phyloP scores from a whole-genome alignment of 2,113 vertebrate species.

The Hemiscyllium ocellatum region DNA sequence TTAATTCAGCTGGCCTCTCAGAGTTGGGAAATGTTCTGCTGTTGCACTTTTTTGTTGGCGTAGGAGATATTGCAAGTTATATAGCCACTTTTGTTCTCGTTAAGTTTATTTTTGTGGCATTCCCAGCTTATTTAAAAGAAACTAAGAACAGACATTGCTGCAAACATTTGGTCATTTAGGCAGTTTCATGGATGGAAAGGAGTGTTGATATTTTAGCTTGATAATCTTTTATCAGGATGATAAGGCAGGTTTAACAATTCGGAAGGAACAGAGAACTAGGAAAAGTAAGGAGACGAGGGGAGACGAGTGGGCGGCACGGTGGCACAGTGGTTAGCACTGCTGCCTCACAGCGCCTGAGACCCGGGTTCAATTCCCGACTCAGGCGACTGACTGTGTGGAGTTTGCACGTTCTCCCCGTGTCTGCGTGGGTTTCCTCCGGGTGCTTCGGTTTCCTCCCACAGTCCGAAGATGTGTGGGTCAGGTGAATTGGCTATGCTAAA shows the following conservation, averaged over 20 bases:
- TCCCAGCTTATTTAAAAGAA: neutral
- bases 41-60: slow-evolving; percentile 67
- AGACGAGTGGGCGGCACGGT: too few relatives aligned
- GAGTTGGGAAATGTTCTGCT: slow-evolving; percentile 73
- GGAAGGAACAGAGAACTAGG: neutral
- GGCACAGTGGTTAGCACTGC: too few relatives aligned
- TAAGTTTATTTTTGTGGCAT: slow-evolving; percentile 41
- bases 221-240: neutral
- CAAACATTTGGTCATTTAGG: neutral
- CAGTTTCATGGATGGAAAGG: neutral
- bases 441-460: too few relatives aligned
- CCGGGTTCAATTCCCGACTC: too few relatives aligned
- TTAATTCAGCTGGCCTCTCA: slow-evolving; percentile 72
- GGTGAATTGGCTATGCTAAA: too few relatives aligned
- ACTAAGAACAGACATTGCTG: neutral
- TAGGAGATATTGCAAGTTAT: slow-evolving; percentile 72
- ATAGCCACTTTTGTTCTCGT: slow-evolving; percentile 52
- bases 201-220: neutral
- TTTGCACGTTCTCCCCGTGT: too few relatives aligned
- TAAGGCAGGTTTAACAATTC: neutral
- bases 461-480: too few relatives aligned
- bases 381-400: too few relatives aligned
- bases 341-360: too few relatives aligned
- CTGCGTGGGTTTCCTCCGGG: too few relatives aligned
- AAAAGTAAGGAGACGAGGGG: neutral